A percentile compares a stretch with the other conserved stretches of the same genome.
These are phyloP conservation scores for Yponomeuta evonymella DNA, from an alignment of 2,888 invertebrate genomes.

Conservation along the genomic window DNA sequence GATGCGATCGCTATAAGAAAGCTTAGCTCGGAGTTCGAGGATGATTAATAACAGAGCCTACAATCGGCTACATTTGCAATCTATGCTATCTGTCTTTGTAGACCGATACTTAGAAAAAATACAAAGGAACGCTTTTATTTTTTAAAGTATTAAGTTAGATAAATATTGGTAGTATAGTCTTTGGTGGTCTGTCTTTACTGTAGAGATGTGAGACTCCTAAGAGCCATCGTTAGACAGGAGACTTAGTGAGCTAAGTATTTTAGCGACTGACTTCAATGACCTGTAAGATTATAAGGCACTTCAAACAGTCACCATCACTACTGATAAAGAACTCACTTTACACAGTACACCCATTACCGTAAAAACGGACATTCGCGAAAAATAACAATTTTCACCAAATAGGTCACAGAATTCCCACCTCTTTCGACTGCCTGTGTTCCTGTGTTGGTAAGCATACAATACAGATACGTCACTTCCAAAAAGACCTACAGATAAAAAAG, in stretches of 20 bases:
- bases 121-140: not conserved
- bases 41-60: not conserved
- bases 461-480: not conserved
- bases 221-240: too few relatives aligned
- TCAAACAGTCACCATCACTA: too few relatives aligned
- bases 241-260: too few relatives aligned
- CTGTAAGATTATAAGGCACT: too few relatives aligned
- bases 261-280: too few relatives aligned
- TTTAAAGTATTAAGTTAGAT: not conserved
- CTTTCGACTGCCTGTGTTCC: not conserved
- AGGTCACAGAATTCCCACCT: not conserved
- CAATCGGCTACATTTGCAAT: not conserved
- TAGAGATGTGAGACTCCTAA: too few relatives aligned
- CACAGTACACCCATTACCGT: too few relatives aligned
- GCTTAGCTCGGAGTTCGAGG: not conserved
- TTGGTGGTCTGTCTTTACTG: too few relatives aligned
- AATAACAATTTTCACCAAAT: not conserved
- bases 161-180: too few relatives aligned
- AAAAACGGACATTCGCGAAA: too few relatives aligned
- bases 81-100: not conserved
- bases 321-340: too few relatives aligned
- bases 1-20: constrained; percentile 8
- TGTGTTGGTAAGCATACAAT: not conserved
- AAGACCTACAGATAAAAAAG: not conserved
- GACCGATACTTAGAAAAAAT: not conserved